phyloP scores from a whole-genome alignment of 1,140 invertebrate species.

The Prorops nasuta region DNA sequence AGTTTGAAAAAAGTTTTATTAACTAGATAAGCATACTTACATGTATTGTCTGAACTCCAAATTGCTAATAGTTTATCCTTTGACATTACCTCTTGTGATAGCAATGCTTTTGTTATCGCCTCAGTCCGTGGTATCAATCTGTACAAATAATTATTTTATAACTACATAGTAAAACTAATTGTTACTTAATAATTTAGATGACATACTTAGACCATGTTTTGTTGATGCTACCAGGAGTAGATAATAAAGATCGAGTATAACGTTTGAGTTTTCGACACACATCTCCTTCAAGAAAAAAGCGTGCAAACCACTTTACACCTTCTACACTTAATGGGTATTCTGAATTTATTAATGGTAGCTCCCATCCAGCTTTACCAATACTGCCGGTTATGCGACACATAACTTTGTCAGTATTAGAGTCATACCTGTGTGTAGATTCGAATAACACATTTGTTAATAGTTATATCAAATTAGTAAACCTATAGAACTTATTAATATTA shows the following conservation, averaged over 20 bases:
- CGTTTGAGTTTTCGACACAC: constrained; percentile 71
- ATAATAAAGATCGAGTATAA: constrained; percentile 67
- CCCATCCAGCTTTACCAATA: constrained; percentile 80
- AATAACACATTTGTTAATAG: background rate
- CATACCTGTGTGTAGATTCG: constrained; percentile 50
- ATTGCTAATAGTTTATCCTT: constrained; percentile 61
- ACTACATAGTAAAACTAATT: background rate
- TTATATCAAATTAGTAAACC: constrained; percentile 2
- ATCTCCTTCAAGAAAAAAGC: constrained; percentile 79
- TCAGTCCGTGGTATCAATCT: constrained; percentile 79
- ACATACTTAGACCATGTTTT: constrained; percentile 82
- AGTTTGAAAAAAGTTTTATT: constrained; percentile 5
- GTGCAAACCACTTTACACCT: constrained; percentile 81
- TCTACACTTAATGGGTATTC: constrained; percentile 75
- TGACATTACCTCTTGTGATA: constrained; percentile 63
- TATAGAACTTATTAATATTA: constrained; percentile 1
- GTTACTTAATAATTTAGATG: background rate
- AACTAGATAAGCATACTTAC: constrained; percentile 60
- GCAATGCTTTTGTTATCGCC: constrained; percentile 69
- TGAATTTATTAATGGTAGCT: constrained; percentile 72
- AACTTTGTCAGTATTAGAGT: constrained; percentile 64
- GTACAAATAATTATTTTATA: constrained; percentile 14
- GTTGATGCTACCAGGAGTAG: constrained; percentile 74
- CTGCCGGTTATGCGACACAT: constrained; percentile 77
- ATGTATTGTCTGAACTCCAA: constrained; percentile 72